Evolutionary conservation across 64 coral and sea anemone species (phyloP).

Genomic region (Astreopora myriophthalma): DNA sequence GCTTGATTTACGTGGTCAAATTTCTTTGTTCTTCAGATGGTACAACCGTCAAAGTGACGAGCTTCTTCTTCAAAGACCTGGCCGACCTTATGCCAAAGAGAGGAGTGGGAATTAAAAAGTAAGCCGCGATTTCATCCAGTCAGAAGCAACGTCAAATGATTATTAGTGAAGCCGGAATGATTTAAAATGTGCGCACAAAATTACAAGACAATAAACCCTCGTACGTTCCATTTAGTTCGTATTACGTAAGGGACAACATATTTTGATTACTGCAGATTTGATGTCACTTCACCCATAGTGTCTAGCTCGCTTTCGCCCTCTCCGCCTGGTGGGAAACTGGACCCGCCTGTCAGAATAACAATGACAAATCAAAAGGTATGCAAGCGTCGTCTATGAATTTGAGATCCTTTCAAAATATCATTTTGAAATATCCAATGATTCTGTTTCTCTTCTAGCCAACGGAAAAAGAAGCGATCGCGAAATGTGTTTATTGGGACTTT

Average conservation of each 20-base stretch:
- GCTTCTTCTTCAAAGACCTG: constrained; percentile 38
- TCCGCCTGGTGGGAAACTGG: constrained; percentile 69
- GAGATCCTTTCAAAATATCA: neutral
- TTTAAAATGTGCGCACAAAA: no score
- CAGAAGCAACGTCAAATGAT: neutral
- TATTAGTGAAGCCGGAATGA: neutral
- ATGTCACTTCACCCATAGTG: constrained; percentile 73
- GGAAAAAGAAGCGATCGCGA: constrained; percentile 47
- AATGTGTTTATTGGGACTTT: constrained; percentile 91
- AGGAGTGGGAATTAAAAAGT: constrained; percentile 52
- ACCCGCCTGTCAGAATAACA: constrained; percentile 71
- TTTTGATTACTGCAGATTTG: constrained; percentile 54
- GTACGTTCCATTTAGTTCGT: neutral
- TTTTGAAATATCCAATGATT: neutral
- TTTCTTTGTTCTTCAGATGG: neutral
- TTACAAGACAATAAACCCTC: no score
- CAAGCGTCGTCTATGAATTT: neutral
- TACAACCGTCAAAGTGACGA: neutral
- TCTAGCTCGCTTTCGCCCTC: constrained; percentile 66
- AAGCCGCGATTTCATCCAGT: neutral
- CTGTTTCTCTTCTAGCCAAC: constrained; percentile 51
- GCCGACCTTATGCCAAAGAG: constrained; percentile 47
- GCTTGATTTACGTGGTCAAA: neutral
- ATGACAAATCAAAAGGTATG: constrained; percentile 73
- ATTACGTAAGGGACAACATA: neutral